These are phyloP conservation scores for Agrochola lychnidis DNA, from an alignment of 2,888 invertebrate species.

Conservation along the genomic window DNA sequence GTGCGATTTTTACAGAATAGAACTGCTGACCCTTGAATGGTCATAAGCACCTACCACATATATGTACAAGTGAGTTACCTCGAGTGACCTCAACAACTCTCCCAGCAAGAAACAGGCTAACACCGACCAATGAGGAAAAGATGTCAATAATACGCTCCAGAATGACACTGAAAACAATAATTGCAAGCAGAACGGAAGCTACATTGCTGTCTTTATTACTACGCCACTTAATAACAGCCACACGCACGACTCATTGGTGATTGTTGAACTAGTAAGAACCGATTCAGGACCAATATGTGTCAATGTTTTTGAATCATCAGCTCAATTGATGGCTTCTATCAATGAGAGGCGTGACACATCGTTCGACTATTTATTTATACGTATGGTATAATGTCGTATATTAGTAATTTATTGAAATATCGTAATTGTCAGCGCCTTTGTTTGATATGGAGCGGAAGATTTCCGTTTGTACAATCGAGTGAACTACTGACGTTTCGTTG, in stretches of 20 bases:
- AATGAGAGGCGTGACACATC: slow-evolving; percentile 71
- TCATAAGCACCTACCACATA: not conserved
- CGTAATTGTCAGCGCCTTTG: slow-evolving; percentile 40
- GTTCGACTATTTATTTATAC: slow-evolving; percentile 53
- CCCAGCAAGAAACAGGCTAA: not conserved
- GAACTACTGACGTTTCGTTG: slow-evolving; percentile 1
- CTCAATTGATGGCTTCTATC: slow-evolving; percentile 77
- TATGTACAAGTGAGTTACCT: not conserved
- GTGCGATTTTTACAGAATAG: no score
- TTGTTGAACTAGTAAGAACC: slow-evolving; percentile 66
- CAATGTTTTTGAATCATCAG: slow-evolving; percentile 83
- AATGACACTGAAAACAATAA: slow-evolving; percentile 42
- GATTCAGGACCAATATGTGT: slow-evolving; percentile 70
- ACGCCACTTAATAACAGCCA: slow-evolving; percentile 18
- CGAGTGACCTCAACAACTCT: not conserved
- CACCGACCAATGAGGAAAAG: slow-evolving; percentile 12
- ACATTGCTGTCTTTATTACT: slow-evolving; percentile 38
- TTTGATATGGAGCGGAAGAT: slow-evolving; percentile 35
- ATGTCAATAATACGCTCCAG: slow-evolving; percentile 27
- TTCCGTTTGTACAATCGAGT: slow-evolving; percentile 14
- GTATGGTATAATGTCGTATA: slow-evolving; percentile 33
- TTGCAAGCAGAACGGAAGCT: slow-evolving; percentile 43
- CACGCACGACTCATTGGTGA: slow-evolving; percentile 29
- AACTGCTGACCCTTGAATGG: no score
- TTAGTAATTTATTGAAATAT: slow-evolving; percentile 35